phyloP scores from a whole-genome alignment of 2,113 vertebrate species.

The Lepisosteus oculatus region DNA sequence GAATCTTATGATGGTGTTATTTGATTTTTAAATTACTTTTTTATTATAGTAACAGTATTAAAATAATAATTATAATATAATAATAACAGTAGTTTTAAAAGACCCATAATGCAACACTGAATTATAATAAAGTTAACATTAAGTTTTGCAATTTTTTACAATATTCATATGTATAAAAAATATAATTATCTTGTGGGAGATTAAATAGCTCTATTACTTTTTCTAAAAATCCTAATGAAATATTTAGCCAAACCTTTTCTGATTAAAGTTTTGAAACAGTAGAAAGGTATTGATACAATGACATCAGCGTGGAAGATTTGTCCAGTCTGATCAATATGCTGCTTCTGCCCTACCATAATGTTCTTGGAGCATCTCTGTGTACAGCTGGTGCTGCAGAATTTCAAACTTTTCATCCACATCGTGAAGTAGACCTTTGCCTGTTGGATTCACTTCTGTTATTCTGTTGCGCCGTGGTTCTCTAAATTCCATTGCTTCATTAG shows the following conservation, averaged over 20 bases:
- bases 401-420: slow-evolving; percentile 63
- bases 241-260: too few species aligned
- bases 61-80: too few species aligned
- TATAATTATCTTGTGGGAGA: background rate
- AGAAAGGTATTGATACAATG: background rate
- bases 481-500: background rate
- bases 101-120: background rate
- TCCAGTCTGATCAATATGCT: too few species aligned
- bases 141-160: background rate
- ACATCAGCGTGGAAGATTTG: too few species aligned
- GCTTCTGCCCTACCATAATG: slow-evolving; percentile 30
- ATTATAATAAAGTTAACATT: background rate
- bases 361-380: slow-evolving; percentile 65
- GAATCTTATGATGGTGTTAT: too few species aligned
- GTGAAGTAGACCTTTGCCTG: slow-evolving; percentile 43
- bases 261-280: background rate
- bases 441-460: background rate
- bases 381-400: slow-evolving; percentile 50
- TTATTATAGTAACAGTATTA: too few species aligned
- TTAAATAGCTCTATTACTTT: too few species aligned
- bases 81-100: too few species aligned
- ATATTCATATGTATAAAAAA: background rate
- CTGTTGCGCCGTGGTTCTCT: background rate
- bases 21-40: too few species aligned
- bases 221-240: too few species aligned